A percentile compares a stretch with the other conserved stretches of the same genome.
Conservation (phyloP, 1,140 invertebrate species). For the Scaptomyza hsui region DNA sequence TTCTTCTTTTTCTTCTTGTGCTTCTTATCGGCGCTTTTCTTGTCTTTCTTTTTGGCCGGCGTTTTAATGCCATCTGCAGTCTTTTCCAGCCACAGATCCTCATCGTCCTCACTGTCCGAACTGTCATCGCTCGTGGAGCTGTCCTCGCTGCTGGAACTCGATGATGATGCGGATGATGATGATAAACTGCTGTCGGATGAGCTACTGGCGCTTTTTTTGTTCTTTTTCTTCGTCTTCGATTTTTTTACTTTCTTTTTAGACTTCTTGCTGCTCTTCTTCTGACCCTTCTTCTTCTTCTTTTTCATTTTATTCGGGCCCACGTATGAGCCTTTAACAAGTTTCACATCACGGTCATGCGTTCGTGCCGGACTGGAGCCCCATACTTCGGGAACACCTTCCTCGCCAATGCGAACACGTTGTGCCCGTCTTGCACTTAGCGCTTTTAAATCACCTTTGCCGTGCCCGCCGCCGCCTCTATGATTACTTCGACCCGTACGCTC, state of each 20-base stretch:
- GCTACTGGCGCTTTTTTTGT: slow-evolving; percentile 71
- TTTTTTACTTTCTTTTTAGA: slow-evolving; percentile 85
- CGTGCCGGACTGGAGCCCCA: slow-evolving; percentile 90
- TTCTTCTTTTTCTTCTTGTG: slow-evolving; percentile 87
- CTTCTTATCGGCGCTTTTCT: slow-evolving; percentile 68
- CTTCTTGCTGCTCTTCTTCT: slow-evolving; percentile 85
- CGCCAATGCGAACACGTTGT: slow-evolving; percentile 89
- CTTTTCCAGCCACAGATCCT: slow-evolving; percentile 74
- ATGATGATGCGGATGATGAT: slow-evolving; percentile 37
- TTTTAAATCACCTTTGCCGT: slow-evolving; percentile 67
- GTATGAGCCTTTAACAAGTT: slow-evolving; percentile 83
- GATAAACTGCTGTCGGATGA: slow-evolving; percentile 64
- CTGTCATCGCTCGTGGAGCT: slow-evolving; percentile 44
- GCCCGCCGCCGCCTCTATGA: slow-evolving; percentile 28
- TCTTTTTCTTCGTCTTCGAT: slow-evolving; percentile 85
- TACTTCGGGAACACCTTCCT: slow-evolving; percentile 87
- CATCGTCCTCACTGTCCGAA: slow-evolving; percentile 43
- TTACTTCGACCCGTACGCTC: slow-evolving; percentile 37
- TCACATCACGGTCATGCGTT: slow-evolving; percentile 84
- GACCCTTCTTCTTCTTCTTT: slow-evolving; percentile 84
- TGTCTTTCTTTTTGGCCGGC: slow-evolving; percentile 83
- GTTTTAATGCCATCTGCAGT: slow-evolving; percentile 79
- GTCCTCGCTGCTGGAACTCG: slow-evolving; percentile 50
- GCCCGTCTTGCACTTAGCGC: slow-evolving; percentile 88
- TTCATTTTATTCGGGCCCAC: slow-evolving; percentile 85